Conservation (phyloP, 2,797 vertebrate species). For the Gadopsis bispinosus region DNA sequence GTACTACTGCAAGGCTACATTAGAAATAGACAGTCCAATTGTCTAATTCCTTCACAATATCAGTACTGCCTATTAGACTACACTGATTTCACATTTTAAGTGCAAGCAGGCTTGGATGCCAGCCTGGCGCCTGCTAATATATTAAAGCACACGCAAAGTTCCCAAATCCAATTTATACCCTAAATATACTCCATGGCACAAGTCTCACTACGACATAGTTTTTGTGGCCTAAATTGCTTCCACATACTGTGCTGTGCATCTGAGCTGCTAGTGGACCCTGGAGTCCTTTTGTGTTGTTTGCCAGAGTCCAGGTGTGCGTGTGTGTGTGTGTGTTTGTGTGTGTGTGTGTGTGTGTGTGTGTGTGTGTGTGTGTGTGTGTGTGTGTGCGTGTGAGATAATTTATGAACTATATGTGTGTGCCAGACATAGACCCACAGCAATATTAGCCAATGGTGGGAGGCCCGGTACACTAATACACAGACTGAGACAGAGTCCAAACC, state of each 20-base stretch:
- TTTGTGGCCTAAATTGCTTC: slow-evolving; percentile 68
- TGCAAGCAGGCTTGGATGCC: slow-evolving; percentile 21
- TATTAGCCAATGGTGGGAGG: slow-evolving; percentile 52
- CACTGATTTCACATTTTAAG: slow-evolving; percentile 40
- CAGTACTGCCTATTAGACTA: slow-evolving; percentile 21
- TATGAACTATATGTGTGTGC: slow-evolving; percentile 47
- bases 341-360: slow-evolving; percentile 21
- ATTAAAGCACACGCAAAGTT: slow-evolving; percentile 43
- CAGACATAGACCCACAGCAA: slow-evolving; percentile 52
- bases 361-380: slow-evolving; percentile 31
- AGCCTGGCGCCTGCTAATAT: slow-evolving; percentile 52
- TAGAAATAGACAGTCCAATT: slow-evolving; percentile 19
- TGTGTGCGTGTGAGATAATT: slow-evolving; percentile 32
- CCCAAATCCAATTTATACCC: slow-evolving; percentile 58
- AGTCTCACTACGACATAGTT: slow-evolving; percentile 37
- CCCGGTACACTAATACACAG: slow-evolving; percentile 45
- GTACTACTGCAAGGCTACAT: slow-evolving; percentile 43
- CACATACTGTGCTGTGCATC: slow-evolving; percentile 64
- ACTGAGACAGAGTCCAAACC: slow-evolving; percentile 58
- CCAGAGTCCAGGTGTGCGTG: not conserved
- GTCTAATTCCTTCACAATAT: slow-evolving; percentile 39
- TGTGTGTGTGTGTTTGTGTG: slow-evolving; percentile 25
- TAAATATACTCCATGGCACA: slow-evolving; percentile 56
- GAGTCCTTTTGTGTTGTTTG: slow-evolving; percentile 44
- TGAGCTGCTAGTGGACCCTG: slow-evolving; percentile 31